Conservation (phyloP, 2,888 invertebrate species). For the Trilocha varians region DNA sequence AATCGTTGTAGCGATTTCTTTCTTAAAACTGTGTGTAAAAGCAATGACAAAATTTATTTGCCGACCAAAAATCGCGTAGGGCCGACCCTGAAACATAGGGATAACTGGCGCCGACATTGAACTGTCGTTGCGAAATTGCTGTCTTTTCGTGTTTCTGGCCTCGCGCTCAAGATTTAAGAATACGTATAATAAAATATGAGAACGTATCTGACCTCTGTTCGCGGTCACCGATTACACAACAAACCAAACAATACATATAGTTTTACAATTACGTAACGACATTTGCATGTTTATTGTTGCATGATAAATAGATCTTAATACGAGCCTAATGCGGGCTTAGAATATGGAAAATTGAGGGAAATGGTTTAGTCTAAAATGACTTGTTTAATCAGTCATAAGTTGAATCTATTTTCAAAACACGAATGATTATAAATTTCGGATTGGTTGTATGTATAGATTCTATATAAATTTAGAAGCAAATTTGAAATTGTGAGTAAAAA, state of each 20-base stretch:
- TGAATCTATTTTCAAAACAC: too few species aligned
- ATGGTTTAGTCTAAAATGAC: too few species aligned
- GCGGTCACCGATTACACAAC: constrained; percentile 61
- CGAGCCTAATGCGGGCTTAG: constrained; percentile 3
- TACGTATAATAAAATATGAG: constrained; percentile 69
- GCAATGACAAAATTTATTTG: too few species aligned
- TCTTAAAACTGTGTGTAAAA: too few species aligned
- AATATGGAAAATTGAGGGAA: too few species aligned
- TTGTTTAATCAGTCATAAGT: too few species aligned
- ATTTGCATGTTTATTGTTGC: constrained; percentile 27
- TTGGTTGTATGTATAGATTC: too few species aligned
- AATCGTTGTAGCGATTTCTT: too few species aligned
- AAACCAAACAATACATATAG: constrained; percentile 55
- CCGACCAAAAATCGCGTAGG: too few species aligned
- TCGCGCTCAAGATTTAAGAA: constrained; percentile 64
- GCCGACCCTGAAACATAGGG: not conserved
- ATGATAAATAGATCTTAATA: constrained; percentile 20
- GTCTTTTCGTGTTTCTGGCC: constrained; percentile 64
- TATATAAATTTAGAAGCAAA: too few species aligned
- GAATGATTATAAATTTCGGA: too few species aligned
- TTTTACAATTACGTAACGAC: constrained; percentile 37
- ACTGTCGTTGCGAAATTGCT: constrained; percentile 65
- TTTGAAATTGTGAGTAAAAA: too few species aligned
- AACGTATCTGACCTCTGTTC: constrained; percentile 66
- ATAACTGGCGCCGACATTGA: constrained; percentile 56